Base-by-base conservation (phyloP, 2,888 invertebrate species). In the Mamestra brassicae region DNA sequence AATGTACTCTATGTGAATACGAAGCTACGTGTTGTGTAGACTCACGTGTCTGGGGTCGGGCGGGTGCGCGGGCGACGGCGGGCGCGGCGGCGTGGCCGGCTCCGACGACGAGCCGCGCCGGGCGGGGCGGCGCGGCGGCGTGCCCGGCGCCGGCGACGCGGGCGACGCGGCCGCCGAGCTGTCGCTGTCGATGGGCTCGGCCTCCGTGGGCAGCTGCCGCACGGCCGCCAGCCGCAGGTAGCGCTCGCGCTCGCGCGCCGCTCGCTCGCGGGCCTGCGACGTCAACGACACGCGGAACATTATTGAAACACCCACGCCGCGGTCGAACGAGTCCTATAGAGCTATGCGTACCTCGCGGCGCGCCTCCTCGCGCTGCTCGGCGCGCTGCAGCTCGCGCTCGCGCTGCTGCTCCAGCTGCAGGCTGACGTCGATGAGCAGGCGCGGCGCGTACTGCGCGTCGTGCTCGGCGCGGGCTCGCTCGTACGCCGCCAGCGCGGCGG, bases 361-460 rank as follows among this genome's bases (percentile, higher is more conserved):
- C 34, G 87, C 68, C n/a, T 92, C 90, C 85, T 92, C 77, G 57
- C 77, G 76, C 79, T 79, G 79, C 89, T 58, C 11, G 4, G 71
- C 60, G 26, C 36, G 87, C 67, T 77, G 82, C 5, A 11, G 74
- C 34, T 92, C 92, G 7, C 78, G 68, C 84, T 92, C 77, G 63
- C 77, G 76, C 76, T 76, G 76, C 79, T 55, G 62, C 71, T 97
- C 97, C 61, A 96, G 95, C 89, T 97, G 97, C 91, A 97, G 94
- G 89, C 97, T 97, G 10, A 97, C 97, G 93, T 97, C 97, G 85
- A 99, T 97, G 71, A 99, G 97, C 84, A 98, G 97, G 89, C 98
- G 98, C 70, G 99, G 99, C 93, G 97, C 97, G 94, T 99, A 98
- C 91, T 98, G 97, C 90, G 98, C 98, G 91, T 99, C 99, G 66